Evolutionary conservation across 2,113 vertebrate species (phyloP), one percentile per base, ranked within the genome.

Genomic region (Microcebus lehilahytsara): DNA sequence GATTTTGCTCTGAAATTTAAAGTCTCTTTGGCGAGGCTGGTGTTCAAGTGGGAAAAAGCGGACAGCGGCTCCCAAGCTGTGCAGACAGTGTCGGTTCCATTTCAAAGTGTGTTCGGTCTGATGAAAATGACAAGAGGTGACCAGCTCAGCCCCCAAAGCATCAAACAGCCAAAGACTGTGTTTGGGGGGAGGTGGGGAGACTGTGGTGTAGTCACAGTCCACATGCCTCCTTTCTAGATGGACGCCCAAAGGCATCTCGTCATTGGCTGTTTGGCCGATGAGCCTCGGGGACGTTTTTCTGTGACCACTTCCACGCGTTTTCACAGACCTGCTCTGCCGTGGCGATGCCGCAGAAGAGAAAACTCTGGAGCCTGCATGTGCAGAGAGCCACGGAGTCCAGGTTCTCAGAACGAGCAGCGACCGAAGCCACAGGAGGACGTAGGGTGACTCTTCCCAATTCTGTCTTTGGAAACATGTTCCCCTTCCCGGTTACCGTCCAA

Each of bases 271-370:
- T 96, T 88, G 95, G 94, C 89, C 93, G 64, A 62, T 19, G 84
- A 96, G 91, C 96, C 94, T 96, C 96, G 92, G 95, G 85, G 88
- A 93, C 79, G 4, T 93, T 96, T 96, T 98, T 91, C 96, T 96
- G 79, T 97, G 40, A 97, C 97, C 88, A 89, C 97, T 98, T 96
- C 98, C 80, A 93, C 42, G 53, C 56, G 27, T 91, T 86, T 96
- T 96, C 96, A 94, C 53, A 96, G 97, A 97, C 95, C 95, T 96
- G 2, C 42, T 94, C 93, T 94, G 97, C 0, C 13, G 87, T n/a
- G 69, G 96, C 62, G 91, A 77, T 77, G 75, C 93, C 98, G 96
- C 98, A 94, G 86, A 97, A 97, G 34, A 97, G 96, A 96, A 96
- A 96, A 96, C 97, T 93, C 94, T 69, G 97, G 97, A 96, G 96